Percentiles rank a stretch among this genome's conserved stretches.
Conservation (phyloP, 2,888 invertebrate genomes). For the Athetis lepigone region DNA sequence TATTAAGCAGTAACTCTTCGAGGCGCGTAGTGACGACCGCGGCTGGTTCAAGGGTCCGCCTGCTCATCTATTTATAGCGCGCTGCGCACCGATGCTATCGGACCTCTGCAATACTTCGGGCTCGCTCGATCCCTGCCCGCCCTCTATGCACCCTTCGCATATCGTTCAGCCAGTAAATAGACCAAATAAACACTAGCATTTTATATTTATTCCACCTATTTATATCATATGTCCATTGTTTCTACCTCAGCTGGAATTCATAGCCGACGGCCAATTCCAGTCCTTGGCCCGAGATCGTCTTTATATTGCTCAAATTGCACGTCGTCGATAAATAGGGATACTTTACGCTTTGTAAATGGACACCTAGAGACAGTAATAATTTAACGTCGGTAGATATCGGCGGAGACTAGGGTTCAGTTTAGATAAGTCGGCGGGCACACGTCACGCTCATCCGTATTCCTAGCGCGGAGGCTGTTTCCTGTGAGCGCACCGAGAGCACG, state of each 20-base stretch:
- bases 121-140: constrained; percentile 84
- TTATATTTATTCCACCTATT: constrained; percentile 88
- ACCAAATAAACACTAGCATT: constrained; percentile 82
- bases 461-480: constrained; percentile 85
- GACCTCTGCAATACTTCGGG: constrained; percentile 77
- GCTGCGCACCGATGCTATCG: constrained; percentile 85
- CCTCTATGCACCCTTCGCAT: constrained; percentile 86
- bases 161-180: constrained; percentile 86
- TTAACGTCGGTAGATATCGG: constrained; percentile 70
- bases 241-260: constrained; percentile 82
- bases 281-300: constrained; percentile 73
- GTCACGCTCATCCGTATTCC: constrained; percentile 87
- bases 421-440: constrained; percentile 74
- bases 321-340: constrained; percentile 68
- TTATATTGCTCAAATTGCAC: constrained; percentile 79
- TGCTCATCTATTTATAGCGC: constrained; percentile 87
- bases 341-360: constrained; percentile 68
- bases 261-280: constrained; percentile 80
- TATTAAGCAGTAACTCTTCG: constrained; percentile 74
- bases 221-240: constrained; percentile 89
- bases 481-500: constrained; percentile 74
- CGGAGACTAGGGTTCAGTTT: constrained; percentile 65
- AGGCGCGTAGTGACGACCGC: constrained; percentile 80
- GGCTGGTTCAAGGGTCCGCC: constrained; percentile 89
- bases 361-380: constrained; percentile 68